These are phyloP conservation scores for Mimas tiliae DNA, from an alignment of 2,888 invertebrate species.

Conservation along the genomic window DNA sequence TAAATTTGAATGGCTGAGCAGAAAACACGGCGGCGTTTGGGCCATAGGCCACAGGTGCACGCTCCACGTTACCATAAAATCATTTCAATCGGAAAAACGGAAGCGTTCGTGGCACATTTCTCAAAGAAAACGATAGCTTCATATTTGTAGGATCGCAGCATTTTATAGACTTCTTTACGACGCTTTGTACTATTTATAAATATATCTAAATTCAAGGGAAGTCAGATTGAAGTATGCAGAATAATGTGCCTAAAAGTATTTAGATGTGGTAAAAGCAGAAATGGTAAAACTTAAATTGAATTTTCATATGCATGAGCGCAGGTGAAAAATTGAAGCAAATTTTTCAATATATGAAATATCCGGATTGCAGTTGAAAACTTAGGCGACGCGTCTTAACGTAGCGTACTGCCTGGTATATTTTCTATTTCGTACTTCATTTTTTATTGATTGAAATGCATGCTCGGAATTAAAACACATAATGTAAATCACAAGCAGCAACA, in stretches of 20 bases:
- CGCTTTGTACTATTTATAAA: not conserved
- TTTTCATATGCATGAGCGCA: conserved; percentile 66
- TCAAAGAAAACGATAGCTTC: conserved; percentile 11
- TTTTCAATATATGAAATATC: conserved; percentile 71
- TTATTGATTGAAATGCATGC: not conserved
- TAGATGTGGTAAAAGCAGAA: conserved; percentile 44
- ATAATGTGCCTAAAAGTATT: conserved; percentile 13
- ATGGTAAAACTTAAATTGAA: conserved; percentile 61
- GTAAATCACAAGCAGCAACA: too few relatives aligned
- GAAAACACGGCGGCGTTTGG: conserved; percentile 57
- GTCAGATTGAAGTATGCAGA: not conserved
- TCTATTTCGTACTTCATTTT: not conserved
- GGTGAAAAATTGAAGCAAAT: conserved; percentile 66
- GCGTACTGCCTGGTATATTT: conserved; percentile 23
- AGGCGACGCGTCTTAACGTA: conserved; percentile 7
- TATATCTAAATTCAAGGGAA: not conserved
- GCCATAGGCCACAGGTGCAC: conserved; percentile 62
- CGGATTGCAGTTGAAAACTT: conserved; percentile 23
- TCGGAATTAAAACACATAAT: too few relatives aligned
- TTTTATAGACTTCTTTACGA: conserved; percentile 3
- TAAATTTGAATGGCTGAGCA: conserved; percentile 71
- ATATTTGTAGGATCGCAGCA: conserved; percentile 6
- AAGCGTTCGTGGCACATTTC: conserved; percentile 18
- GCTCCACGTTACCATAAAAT: conserved; percentile 34
- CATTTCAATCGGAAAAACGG: conserved; percentile 26